Evolutionary conservation across 2,888 invertebrate species (phyloP).

Genomic region (Acanthococcus lagerstroemiae): DNA sequence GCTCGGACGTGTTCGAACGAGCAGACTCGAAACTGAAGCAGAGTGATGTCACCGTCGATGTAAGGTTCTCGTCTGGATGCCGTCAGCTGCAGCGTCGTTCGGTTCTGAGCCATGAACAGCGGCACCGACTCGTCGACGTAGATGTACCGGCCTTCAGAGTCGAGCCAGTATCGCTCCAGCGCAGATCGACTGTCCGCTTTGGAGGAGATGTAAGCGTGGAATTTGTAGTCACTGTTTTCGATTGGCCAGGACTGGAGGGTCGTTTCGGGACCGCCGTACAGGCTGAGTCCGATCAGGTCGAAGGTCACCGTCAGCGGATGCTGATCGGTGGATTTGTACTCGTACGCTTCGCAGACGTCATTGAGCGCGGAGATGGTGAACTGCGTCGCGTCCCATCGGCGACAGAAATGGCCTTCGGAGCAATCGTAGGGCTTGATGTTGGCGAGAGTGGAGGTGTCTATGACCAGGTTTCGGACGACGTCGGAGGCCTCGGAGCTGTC

Average conservation of each 20-base stretch:
- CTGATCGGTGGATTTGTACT: conserved; percentile 45
- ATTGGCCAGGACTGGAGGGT: conserved; percentile 55
- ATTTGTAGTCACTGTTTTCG: conserved; percentile 47
- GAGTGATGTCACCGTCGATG: conserved; percentile 25
- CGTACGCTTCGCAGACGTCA: conserved; percentile 9
- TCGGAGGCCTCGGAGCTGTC: too few species aligned
- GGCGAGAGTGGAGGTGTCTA: too few species aligned
- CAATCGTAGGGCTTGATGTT: too few species aligned
- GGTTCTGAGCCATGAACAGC: conserved; percentile 49
- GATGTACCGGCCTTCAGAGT: conserved; percentile 57
- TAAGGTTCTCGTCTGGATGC: conserved; percentile 42
- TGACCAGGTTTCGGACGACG: too few species aligned
- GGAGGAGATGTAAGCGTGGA: conserved; percentile 52
- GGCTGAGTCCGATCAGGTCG: conserved; percentile 43
- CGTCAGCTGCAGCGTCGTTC: conserved; percentile 41
- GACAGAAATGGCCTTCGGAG: background rate
- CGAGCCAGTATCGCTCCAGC: conserved; percentile 61
- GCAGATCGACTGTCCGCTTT: conserved; percentile 49
- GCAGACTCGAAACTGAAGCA: conserved; percentile 53
- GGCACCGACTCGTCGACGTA: conserved; percentile 54
- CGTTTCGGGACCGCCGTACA: conserved; percentile 59
- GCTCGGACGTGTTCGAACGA: conserved; percentile 49
- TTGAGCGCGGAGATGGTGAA: background rate
- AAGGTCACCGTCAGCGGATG: conserved; percentile 56
- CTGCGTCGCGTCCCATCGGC: background rate